Evolutionary conservation across 2,113 vertebrate species (phyloP).

Genomic region (Barbus barbus): DNA sequence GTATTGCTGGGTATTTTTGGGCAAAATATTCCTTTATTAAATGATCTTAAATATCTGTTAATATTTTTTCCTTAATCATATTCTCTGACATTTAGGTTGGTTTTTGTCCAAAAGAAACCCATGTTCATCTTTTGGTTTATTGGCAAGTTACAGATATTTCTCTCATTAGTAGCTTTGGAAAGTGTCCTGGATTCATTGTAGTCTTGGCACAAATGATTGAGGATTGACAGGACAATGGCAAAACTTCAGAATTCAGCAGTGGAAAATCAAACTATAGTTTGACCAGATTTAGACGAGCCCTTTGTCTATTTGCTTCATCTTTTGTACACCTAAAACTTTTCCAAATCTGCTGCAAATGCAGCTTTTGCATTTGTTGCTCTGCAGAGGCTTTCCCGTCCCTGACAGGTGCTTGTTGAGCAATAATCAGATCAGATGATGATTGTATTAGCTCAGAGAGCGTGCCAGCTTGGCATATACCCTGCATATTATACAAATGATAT

Average conservation of each 20-base stretch:
- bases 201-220: neutral
- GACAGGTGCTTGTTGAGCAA: slow-evolving; percentile 22
- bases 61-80: no score
- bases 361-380: neutral
- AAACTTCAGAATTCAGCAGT: neutral
- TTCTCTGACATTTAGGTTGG: no score
- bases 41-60: no score
- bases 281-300: neutral
- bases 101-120: neutral
- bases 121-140: neutral
- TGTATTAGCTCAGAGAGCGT: neutral
- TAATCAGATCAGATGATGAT: slow-evolving; percentile 13
- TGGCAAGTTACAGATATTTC: slow-evolving; percentile 2
- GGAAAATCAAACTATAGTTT: no score
- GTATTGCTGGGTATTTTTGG: no score
- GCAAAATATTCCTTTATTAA: no score
- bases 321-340: neutral
- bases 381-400: neutral
- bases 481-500: neutral
- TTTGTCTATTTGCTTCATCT: neutral
- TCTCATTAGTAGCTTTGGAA: neutral
- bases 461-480: neutral
- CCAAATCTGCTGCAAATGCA: neutral
- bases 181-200: neutral
- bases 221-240: neutral